A percentile compares a stretch with the other conserved stretches of the same genome.
Evolutionary conservation across 2,113 vertebrate species (phyloP).

Genomic region (Asarcornis scutulata): DNA sequence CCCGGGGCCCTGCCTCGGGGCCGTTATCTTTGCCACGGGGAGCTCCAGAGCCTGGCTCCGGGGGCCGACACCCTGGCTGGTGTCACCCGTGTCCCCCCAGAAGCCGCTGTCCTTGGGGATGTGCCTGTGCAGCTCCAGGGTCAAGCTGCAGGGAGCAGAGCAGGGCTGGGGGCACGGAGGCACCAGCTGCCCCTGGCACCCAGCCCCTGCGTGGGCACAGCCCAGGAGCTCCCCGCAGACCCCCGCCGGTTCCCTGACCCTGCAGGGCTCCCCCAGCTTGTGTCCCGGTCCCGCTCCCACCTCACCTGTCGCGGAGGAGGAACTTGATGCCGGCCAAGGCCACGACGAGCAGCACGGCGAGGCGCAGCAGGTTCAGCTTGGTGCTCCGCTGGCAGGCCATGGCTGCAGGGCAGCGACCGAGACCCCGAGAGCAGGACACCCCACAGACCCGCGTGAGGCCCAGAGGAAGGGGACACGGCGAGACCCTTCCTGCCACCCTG

Average conservation of each 20-base stretch:
- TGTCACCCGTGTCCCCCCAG: constrained; percentile 25
- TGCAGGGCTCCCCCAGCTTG: not conserved
- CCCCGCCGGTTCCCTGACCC: fast-evolving
- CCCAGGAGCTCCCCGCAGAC: not conserved
- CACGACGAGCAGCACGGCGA: constrained; percentile 58
- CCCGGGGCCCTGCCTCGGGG: not conserved
- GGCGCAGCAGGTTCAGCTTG: constrained; percentile 65
- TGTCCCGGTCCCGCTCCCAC: not conserved
- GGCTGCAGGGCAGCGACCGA: not conserved
- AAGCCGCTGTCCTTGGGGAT: constrained; percentile 22
- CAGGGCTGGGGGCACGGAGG: too few relatives aligned
- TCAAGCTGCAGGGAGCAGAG: not conserved
- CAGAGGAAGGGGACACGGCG: not conserved
- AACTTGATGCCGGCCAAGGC: constrained; percentile 67
- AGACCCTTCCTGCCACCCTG: not conserved
- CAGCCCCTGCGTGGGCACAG: fast-evolving
- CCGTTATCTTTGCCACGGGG: not conserved
- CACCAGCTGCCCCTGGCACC: not conserved
- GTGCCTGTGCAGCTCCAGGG: constrained; percentile 35
- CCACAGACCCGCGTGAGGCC: not conserved
- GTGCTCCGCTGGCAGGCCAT: constrained; percentile 67
- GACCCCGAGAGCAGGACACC: not conserved
- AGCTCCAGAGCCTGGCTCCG: not conserved
- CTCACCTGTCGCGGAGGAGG: constrained; percentile 72
- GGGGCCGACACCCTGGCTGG: not conserved